Evolutionary conservation across 2,888 invertebrate genomes (phyloP).

Genomic region (Latrodectus elegans): DNA sequence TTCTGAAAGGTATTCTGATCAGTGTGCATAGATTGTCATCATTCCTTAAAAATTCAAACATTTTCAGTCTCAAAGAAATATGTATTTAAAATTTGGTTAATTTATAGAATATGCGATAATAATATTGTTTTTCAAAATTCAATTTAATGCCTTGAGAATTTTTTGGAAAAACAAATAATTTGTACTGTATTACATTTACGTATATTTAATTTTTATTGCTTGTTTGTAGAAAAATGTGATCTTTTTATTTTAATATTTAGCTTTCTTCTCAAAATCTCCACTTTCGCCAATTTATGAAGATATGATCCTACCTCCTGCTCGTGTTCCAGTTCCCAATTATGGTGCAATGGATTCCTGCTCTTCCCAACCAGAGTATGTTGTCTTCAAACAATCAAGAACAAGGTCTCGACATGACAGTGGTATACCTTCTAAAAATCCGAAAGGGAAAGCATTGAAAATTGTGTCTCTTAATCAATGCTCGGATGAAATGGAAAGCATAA

Average conservation of each 20-base stretch:
- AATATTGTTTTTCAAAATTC: too few species aligned
- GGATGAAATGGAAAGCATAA: slow-evolving; percentile 48
- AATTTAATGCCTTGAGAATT: too few species aligned
- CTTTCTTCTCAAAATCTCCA: slow-evolving; percentile 35
- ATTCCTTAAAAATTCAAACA: too few species aligned
- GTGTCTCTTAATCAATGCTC: slow-evolving; percentile 60
- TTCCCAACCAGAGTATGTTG: slow-evolving; percentile 7
- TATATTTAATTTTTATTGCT: too few species aligned
- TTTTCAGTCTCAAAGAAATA: too few species aligned
- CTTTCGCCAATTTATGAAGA: slow-evolving; percentile 46
- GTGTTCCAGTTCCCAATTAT: slow-evolving; percentile 29
- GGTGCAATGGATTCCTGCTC: slow-evolving; percentile 24
- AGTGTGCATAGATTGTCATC: too few species aligned
- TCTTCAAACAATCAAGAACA: neutral
- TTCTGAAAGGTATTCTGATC: too few species aligned
- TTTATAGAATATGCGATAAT: too few species aligned
- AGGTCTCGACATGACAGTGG: slow-evolving; percentile 46
- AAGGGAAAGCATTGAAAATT: neutral
- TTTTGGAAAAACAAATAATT: too few species aligned
- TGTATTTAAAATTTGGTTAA: too few species aligned
- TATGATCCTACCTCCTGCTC: slow-evolving; percentile 24
- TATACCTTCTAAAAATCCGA: neutral
- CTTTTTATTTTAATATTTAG: neutral
- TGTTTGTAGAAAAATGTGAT: neutral
- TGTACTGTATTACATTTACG: too few species aligned